These are phyloP conservation scores for Orthosia gothica DNA, from an alignment of 2,888 invertebrate species.

Conservation along the genomic window DNA sequence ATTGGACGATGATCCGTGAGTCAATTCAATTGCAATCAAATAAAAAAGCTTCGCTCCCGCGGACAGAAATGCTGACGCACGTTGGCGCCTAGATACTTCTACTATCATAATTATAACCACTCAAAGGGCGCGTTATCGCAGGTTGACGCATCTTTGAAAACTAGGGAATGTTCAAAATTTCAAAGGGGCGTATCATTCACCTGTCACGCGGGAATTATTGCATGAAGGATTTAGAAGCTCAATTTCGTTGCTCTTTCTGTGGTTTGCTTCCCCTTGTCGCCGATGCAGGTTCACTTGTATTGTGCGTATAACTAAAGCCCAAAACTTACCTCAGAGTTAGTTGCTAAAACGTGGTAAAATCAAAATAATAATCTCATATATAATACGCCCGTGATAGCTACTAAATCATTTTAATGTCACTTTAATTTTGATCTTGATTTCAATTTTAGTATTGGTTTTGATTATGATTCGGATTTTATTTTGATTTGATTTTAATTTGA, in stretches of 20 bases:
- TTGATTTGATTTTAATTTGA: too few species aligned
- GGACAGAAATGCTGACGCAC: not conserved
- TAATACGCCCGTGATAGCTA: too few species aligned
- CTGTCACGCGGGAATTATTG: not conserved
- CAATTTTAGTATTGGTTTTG: too few species aligned
- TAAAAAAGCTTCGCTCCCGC: not conserved
- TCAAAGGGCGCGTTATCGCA: not conserved
- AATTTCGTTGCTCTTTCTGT: not conserved
- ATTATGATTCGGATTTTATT: too few species aligned
- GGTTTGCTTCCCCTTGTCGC: not conserved
- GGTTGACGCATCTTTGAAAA: not conserved
- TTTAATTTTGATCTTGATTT: too few species aligned
- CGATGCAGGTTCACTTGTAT: not conserved
- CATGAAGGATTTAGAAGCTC: not conserved
- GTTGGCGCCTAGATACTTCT: not conserved
- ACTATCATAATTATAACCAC: not conserved
- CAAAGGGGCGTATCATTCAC: not conserved
- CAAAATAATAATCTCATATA: too few species aligned
- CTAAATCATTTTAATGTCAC: too few species aligned
- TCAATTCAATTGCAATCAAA: not conserved
- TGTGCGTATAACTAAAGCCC: too few species aligned
- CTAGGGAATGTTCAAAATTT: not conserved
- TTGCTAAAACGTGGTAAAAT: too few species aligned
- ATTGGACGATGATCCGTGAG: not conserved
- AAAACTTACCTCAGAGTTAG: too few species aligned